Conservation (phyloP, 1,140 invertebrate species). For the Acyrthosiphon pisum region DNA sequence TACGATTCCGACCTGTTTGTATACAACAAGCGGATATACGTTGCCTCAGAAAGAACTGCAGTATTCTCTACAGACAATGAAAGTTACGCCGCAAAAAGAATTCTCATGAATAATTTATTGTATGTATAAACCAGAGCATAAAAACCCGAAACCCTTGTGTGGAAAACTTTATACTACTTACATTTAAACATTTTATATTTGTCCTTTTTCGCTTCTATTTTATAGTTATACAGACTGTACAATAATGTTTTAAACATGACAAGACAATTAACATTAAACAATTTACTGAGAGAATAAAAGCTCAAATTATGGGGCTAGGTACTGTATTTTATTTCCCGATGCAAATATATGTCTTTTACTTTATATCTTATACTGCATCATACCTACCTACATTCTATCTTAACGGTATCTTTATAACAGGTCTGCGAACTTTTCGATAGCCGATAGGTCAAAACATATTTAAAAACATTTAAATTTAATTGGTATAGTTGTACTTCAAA, state of each 20-base stretch:
- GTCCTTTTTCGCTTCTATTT: background rate
- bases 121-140: conserved; percentile 41
- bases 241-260: conserved; percentile 8
- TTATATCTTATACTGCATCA: background rate
- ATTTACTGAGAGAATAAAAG: background rate
- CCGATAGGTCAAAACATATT: too few species aligned
- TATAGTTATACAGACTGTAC: background rate
- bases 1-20: conserved; percentile 21
- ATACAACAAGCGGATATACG: background rate
- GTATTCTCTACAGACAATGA: background rate
- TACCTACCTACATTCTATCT: too few species aligned
- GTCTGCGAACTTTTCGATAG: too few species aligned
- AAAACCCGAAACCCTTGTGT: conserved; percentile 41
- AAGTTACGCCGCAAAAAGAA: conserved; percentile 28
- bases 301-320: background rate
- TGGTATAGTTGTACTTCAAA: too few species aligned
- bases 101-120: conserved; percentile 49
- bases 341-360: background rate
- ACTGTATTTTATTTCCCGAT: background rate
- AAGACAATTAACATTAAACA: conserved; percentile 10
- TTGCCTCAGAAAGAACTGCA: background rate
- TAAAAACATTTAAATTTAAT: too few species aligned
- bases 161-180: background rate
- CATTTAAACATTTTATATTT: conserved; percentile 22
- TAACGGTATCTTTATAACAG: too few species aligned